phyloP scores from a whole-genome alignment of 2,113 vertebrate species.

The Etia nguti region DNA sequence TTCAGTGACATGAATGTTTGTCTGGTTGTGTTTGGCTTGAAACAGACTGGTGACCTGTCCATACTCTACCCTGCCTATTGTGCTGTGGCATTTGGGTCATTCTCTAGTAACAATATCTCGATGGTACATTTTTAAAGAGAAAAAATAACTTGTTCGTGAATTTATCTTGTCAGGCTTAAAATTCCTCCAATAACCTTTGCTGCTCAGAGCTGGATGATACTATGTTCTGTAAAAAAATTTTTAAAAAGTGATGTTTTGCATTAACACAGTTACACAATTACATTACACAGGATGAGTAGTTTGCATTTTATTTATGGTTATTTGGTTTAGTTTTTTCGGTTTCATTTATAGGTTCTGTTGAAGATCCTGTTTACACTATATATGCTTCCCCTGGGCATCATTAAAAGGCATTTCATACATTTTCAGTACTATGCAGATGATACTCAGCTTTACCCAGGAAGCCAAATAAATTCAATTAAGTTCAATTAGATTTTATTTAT shows the following conservation, averaged over 20 bases:
- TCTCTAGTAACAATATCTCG: background rate
- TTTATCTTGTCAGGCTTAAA: background rate
- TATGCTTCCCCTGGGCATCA: background rate
- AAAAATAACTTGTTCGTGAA: background rate
- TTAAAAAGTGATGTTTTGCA: too few relatives aligned
- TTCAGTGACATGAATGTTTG: background rate
- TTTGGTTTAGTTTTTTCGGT: rapidly evolving
- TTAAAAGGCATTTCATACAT: background rate
- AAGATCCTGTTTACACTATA: background rate
- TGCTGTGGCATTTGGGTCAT: background rate
- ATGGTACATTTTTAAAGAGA: background rate
- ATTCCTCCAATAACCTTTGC: background rate
- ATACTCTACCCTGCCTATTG: background rate
- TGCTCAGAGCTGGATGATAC: background rate
- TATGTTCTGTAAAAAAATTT: too few relatives aligned
- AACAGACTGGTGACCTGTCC: background rate
- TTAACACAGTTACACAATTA: background rate
- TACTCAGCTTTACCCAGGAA: background rate
- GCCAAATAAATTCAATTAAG: background rate
- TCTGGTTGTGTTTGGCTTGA: background rate
- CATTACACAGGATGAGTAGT: background rate
- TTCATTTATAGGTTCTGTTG: background rate
- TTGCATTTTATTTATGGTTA: background rate
- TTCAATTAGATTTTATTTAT: background rate
- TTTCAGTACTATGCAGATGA: background rate